phyloP scores from a whole-genome alignment of 2,797 vertebrate species.

The Macropus fuliginosus region DNA sequence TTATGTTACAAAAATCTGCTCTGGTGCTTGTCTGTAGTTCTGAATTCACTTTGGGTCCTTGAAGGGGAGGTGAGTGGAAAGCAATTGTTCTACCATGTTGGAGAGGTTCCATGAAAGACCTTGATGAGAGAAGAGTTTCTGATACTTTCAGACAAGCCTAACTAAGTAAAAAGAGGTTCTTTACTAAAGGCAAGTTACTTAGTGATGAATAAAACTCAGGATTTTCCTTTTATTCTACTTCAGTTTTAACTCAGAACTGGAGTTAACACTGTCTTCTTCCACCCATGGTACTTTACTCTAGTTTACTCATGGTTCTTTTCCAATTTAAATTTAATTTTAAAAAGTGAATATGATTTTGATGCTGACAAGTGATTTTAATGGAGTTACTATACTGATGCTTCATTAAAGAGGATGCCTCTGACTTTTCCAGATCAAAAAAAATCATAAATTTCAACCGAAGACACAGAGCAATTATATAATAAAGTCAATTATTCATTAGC shows the following conservation, averaged over 20 bases:
- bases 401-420: neutral
- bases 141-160: neutral
- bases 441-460: neutral
- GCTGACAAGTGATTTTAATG: neutral
- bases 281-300: neutral
- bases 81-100: neutral
- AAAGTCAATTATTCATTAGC: neutral
- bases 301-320: neutral
- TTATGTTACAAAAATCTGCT: neutral
- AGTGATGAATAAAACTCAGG: neutral
- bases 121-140: neutral
- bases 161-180: neutral
- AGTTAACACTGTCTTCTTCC: neutral
- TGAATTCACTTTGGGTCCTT: neutral
- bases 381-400: neutral
- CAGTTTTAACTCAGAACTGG: neutral
- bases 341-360: neutral
- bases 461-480: neutral
- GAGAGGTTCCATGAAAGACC: neutral
- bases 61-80: neutral
- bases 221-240: neutral
- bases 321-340: neutral
- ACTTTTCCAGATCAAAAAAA: conserved; percentile 16
- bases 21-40: neutral
- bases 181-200: neutral